phyloP scores from a whole-genome alignment of 2,888 invertebrate species.

The Tachina lurida region DNA sequence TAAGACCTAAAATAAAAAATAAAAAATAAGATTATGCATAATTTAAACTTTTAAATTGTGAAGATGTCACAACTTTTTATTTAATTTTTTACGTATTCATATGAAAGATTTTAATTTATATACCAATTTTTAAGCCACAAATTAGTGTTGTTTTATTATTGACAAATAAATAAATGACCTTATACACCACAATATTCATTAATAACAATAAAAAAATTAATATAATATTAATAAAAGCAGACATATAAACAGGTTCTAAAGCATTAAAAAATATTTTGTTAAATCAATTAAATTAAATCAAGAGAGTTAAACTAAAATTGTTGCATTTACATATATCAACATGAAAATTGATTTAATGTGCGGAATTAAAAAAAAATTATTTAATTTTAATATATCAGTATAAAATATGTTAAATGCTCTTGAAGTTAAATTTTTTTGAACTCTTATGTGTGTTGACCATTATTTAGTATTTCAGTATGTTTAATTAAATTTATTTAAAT shows the following conservation, averaged over 20 bases:
- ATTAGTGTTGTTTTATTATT: slow-evolving; percentile 44
- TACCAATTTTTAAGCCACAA: slow-evolving; percentile 15
- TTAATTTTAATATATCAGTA: background rate
- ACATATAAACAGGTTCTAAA: slow-evolving; percentile 24
- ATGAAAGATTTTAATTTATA: slow-evolving; percentile 5
- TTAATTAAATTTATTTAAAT: too few species aligned
- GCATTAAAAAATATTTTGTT: background rate
- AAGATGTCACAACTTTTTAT: slow-evolving; percentile 3
- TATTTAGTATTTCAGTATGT: too few species aligned
- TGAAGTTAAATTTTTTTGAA: background rate
- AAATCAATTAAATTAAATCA: slow-evolving; percentile 19
- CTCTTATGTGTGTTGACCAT: background rate
- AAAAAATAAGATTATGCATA: background rate
- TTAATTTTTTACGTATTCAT: slow-evolving; percentile 2
- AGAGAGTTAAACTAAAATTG: background rate
- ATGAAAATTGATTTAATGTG: background rate
- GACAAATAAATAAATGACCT: slow-evolving; percentile 51
- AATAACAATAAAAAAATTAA: slow-evolving; percentile 44
- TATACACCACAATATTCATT: slow-evolving; percentile 42
- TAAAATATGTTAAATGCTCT: background rate
- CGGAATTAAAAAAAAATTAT: background rate
- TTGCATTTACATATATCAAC: background rate
- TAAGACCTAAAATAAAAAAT: slow-evolving; percentile 14
- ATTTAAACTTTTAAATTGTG: slow-evolving; percentile 25
- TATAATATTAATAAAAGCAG: slow-evolving; percentile 8